Evolutionary conservation across 2,888 invertebrate genomes (phyloP), one percentile per base, ranked within the genome.

Genomic region (Polyommatus iphigenia): DNA sequence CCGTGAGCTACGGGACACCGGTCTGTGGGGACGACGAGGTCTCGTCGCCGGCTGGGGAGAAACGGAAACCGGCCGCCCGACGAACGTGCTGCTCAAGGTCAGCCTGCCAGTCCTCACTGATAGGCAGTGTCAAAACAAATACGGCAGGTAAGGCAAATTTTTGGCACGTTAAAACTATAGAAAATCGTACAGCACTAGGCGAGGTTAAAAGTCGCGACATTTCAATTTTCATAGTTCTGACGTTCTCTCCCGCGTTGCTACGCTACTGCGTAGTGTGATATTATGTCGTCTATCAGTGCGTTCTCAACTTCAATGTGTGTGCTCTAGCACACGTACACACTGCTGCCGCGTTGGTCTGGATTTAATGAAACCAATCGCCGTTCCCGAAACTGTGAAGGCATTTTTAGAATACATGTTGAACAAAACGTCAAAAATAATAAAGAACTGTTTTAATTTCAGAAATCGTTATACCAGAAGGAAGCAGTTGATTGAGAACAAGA

Each of bases 401-500:
- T 41, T 41, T 41, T 10, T 10, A 41, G 41, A 41, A 41, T 41
- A 46, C 46, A 46, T n/a, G 46, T 46, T 46, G 10, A 46, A 46
- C 46, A 46, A 3, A 10, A 10, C 10, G 41, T 41, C 41, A 8
- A 10, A 41, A 41, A 41, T 10, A 3, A 10, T 10, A 46, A 46
- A 13, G 46, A 46, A 46, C 10, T 46, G 46, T 46, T 3, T 46
- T 10, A 46, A 67, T 67, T 67, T 6, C 29, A 67, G 67, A 15
- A 32, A 67, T 32, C 29, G 4, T 15, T 67, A 4, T 29, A 32
- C 67, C 10, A 7, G 67, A 67, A 29, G 29, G 67, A 67, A 2
- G 15, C 29, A 15, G 29, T 29, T 32, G 71, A 5, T 6, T 50
- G 3, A 67, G 36, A 78, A 80, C 7, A 78, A 78, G 87, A 91